phyloP scores from a whole-genome alignment of 2,797 vertebrate species.

The Pseudomugil gertrudae region DNA sequence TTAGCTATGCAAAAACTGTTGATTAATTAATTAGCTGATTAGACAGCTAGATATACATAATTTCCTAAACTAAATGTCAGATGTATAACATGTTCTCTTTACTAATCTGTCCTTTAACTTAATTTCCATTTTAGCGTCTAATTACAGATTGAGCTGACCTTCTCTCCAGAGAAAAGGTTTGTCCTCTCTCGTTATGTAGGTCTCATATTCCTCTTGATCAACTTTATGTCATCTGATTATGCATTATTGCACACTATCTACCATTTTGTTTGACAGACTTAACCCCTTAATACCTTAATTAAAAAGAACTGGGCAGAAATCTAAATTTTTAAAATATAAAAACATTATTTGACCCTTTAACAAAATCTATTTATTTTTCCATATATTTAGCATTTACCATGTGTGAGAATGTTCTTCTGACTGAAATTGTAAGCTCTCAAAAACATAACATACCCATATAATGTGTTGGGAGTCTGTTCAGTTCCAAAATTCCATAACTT shows the following conservation, averaged over 20 bases:
- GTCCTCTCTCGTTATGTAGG: not conserved
- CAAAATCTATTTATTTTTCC: too few species aligned
- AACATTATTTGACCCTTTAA: too few species aligned
- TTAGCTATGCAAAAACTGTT: conserved; percentile 26
- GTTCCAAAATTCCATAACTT: too few species aligned
- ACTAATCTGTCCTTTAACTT: not conserved
- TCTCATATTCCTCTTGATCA: not conserved
- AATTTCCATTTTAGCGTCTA: not conserved
- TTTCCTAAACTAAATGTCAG: conserved; percentile 40
- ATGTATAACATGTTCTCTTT: conserved; percentile 1
- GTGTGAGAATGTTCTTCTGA: too few species aligned
- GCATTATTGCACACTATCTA: not conserved
- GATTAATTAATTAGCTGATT: conserved; percentile 48
- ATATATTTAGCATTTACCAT: too few species aligned
- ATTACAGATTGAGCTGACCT: not conserved
- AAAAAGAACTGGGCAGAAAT: too few species aligned
- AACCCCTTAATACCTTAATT: too few species aligned
- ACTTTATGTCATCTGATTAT: too few species aligned
- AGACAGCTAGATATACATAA: conserved; percentile 13
- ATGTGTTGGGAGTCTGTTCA: too few species aligned
- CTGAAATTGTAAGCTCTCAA: too few species aligned
- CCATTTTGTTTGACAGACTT: not conserved
- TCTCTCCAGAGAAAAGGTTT: not conserved
- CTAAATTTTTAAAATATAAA: too few species aligned
- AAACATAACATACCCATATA: too few species aligned